These are phyloP conservation scores for Pogonognathellus flavescens DNA, from an alignment of 1,140 invertebrate genomes.

Conservation along the genomic window DNA sequence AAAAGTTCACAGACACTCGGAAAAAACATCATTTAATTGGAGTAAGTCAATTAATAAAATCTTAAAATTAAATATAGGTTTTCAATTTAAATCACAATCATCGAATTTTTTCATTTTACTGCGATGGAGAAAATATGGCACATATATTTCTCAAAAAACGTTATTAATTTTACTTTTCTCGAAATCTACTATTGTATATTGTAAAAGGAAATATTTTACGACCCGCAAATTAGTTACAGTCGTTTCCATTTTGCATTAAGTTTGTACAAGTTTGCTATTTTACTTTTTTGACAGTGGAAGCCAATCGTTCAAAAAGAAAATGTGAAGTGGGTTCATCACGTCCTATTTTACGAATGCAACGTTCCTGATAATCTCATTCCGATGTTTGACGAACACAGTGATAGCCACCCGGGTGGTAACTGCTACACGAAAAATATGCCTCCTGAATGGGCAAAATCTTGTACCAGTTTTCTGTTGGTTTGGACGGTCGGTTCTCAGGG, in stretches of 20 bases:
- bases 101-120: no score
- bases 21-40: constrained; percentile 86
- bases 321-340: constrained; percentile 78
- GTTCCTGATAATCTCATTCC: constrained; percentile 67
- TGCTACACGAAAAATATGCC: constrained; percentile 81
- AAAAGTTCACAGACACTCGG: constrained; percentile 78
- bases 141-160: no score
- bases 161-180: background rate
- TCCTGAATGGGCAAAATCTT: constrained; percentile 79
- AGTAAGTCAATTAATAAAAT: no score
- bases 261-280: constrained; percentile 1
- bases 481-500: constrained; percentile 85
- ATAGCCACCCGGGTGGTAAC: constrained; percentile 75
- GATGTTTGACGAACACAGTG: constrained; percentile 76
- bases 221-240: no score
- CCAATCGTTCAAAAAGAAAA: constrained; percentile 72
- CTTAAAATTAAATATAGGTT: no score
- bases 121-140: no score
- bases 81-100: no score
- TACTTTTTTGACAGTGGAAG: constrained; percentile 74
- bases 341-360: constrained; percentile 85
- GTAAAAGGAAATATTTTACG: no score
- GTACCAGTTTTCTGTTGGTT: constrained; percentile 82
- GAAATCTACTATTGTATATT: background rate
- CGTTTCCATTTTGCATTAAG: no score